Evolutionary conservation across 2,113 vertebrate species (phyloP).

Genomic region (Cyanoramphus novaezelandiae): DNA sequence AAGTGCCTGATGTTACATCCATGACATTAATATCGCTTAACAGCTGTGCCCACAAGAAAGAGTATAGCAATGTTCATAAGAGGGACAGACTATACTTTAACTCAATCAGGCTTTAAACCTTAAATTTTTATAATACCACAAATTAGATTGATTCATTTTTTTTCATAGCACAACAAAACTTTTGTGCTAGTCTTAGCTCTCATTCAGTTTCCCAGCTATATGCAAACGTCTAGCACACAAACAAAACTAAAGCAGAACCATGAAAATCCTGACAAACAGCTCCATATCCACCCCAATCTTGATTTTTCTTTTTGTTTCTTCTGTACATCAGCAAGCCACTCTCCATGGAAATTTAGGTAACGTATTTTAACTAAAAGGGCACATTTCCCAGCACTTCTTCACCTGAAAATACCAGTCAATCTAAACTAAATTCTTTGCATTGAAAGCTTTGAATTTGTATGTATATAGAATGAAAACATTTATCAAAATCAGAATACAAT

Average conservation of each 20-base stretch:
- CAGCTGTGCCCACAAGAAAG: neutral
- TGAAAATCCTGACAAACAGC: neutral
- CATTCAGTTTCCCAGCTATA: neutral
- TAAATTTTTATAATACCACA: neutral
- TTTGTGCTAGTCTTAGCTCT: neutral
- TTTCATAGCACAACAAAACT: neutral
- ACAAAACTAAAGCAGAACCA: neutral
- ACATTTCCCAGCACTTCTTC: neutral
- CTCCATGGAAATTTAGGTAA: neutral
- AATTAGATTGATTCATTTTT: neutral
- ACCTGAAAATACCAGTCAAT: neutral
- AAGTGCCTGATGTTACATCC: neutral
- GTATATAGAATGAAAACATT: neutral
- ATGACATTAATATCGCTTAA: neutral
- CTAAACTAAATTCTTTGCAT: neutral
- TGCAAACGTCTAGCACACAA: neutral
- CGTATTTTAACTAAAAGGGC: neutral
- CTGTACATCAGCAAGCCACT: neutral
- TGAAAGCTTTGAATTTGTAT: neutral
- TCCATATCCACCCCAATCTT: neutral
- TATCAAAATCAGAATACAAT: neutral
- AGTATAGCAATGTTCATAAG: neutral
- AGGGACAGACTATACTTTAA: neutral
- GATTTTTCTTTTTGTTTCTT: neutral
- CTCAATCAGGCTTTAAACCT: neutral